These are phyloP conservation scores for Synchiropus splendidus DNA, from an alignment of 2,113 vertebrate genomes.

Conservation along the genomic window DNA sequence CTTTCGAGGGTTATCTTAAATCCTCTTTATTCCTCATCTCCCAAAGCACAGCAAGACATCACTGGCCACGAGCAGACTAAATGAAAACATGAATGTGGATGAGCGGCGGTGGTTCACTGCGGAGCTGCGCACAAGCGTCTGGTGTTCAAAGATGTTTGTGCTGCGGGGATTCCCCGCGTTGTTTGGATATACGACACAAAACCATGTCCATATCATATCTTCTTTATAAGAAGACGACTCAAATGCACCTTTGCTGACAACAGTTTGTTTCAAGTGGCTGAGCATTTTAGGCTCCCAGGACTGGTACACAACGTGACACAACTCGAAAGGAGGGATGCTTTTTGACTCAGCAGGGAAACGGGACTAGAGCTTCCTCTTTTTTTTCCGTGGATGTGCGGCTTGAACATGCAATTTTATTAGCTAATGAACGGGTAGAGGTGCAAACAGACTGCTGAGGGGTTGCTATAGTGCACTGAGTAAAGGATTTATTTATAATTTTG, in stretches of 20 bases:
- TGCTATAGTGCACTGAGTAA: constrained; percentile 42
- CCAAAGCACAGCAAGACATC: constrained; percentile 55
- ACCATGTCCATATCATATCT: constrained; percentile 64
- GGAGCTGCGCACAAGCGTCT: constrained; percentile 48
- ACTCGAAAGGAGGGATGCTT: constrained; percentile 33
- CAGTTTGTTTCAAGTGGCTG: constrained; percentile 51
- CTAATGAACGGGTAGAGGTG: constrained; percentile 53
- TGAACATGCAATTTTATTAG: constrained; percentile 55
- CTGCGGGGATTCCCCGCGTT: constrained; percentile 29
- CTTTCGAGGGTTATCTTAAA: constrained; percentile 53
- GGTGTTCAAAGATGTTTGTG: constrained; percentile 13
- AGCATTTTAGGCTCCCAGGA: constrained; percentile 39
- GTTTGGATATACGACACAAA: constrained; percentile 45
- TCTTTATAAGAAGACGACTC: constrained; percentile 75
- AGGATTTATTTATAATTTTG: constrained; percentile 48
- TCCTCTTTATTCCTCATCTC: constrained; percentile 46
- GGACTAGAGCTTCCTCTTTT: constrained; percentile 29
- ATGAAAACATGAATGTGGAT: constrained; percentile 6
- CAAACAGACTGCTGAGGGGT: constrained; percentile 51
- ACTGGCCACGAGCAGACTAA: constrained; percentile 14
- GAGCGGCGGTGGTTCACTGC: constrained; percentile 13
- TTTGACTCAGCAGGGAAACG: constrained; percentile 29
- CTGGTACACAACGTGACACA: constrained; percentile 36
- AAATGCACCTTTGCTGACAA: constrained; percentile 59
- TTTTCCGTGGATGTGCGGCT: constrained; percentile 52